Evolutionary conservation across 2,888 invertebrate genomes (phyloP), one percentile per base, ranked within the genome.

Genomic region (Rhagonycha lutea): DNA sequence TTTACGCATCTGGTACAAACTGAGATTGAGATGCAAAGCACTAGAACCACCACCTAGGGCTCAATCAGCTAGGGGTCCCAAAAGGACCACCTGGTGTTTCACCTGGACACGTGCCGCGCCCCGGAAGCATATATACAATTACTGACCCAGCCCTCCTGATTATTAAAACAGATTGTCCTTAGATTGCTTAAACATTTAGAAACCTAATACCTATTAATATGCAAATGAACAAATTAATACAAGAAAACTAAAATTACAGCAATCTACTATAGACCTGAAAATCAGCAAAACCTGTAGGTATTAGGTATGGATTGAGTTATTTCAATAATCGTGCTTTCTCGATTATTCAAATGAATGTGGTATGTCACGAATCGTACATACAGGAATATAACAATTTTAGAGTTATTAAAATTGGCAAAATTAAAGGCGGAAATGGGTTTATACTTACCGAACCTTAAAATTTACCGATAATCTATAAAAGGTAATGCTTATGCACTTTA

Each of bases 71-170:
- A 61, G 67, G 75, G 69, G 61, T 71, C 71, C 61, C 29, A 14
- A 14, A 28, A 18, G 61, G 78, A 78, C 78, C 78, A 78, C 78
- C 78, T 78, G 75, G 78, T 32, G 78, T 68, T 72, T 71, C 78
- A 78, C 78, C 78, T 78, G 78, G 78, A 78, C 78, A 72, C 78
- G 78, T 78, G 78, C 74, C 75, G 70, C 78, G 75, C 78, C 78
- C 78, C 78, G 78, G 78, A 75, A 75, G 73, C 69, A 14, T 32
- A 18, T 60, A 14, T 47, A 76, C 73, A 76, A 76, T 74, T 32
- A 28, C 26, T 69, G 73, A 77, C 72, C 74, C 74, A 14, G 71
- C 77, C 68, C 72, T 32, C 14, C 47, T 63, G 74, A 77, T 77
- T 74, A 74, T 74, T 29, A 72, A 72, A 69, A 65, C 74, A 74